Evolutionary conservation across 2,113 vertebrate genomes (phyloP).

Genomic region (Pungitius pungitius): DNA sequence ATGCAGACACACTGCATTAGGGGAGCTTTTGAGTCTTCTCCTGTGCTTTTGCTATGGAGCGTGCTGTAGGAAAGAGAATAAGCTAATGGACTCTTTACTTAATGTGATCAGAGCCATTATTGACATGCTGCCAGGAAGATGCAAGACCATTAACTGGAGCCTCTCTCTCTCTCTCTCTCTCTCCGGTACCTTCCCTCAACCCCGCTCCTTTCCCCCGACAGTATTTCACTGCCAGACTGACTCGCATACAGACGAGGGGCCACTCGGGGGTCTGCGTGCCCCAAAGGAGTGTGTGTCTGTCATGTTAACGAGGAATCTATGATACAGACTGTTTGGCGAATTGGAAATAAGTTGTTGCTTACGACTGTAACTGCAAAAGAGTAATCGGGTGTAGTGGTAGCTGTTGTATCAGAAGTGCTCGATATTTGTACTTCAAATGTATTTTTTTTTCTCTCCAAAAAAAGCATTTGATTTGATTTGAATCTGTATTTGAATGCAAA

Average conservation of each 20-base stretch:
- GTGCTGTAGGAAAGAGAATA: conserved; percentile 86
- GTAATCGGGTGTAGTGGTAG: conserved; percentile 8
- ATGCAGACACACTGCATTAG: conserved; percentile 71
- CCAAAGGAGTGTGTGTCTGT: conserved; percentile 60
- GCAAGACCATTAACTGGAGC: conserved; percentile 96
- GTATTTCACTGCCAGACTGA: conserved; percentile 60
- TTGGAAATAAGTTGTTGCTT: conserved; percentile 31
- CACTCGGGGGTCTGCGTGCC: conserved; percentile 48
- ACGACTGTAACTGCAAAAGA: conserved; percentile 23
- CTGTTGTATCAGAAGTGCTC: not conserved
- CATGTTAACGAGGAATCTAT: conserved; percentile 58
- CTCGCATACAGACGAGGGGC: conserved; percentile 41
- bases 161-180: conserved; percentile 67
- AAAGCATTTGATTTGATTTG: no score
- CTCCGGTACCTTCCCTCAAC: conserved; percentile 65
- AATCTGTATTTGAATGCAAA: no score
- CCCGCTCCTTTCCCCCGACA: conserved; percentile 45
- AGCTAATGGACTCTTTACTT: conserved; percentile 98
- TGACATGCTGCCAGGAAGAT: conserved; percentile 99
- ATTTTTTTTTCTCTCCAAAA: not conserved
- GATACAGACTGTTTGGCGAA: conserved; percentile 37
- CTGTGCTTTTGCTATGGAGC: conserved; percentile 82
- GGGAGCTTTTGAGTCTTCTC: conserved; percentile 76
- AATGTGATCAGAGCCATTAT: conserved; percentile 99
- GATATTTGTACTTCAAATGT: not conserved